Percentiles rank a stretch among this genome's conserved stretches.
Conservation (phyloP, 1,140 invertebrate species). For the Trichonephila clavipes region DNA sequence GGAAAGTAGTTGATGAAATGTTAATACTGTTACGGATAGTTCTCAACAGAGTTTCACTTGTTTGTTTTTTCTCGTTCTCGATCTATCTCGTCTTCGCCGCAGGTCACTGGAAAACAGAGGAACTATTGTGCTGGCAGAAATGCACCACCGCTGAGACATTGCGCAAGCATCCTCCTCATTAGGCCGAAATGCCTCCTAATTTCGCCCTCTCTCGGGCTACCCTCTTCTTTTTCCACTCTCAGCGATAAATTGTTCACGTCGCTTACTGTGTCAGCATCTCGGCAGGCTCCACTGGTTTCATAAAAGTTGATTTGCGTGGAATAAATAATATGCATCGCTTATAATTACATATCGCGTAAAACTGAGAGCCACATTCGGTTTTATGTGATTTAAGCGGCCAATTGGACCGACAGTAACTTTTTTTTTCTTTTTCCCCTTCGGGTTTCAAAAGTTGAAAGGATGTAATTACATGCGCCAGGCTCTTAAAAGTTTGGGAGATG, state of each 20-base stretch:
- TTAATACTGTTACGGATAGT: not conserved
- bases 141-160: constrained; percentile 25
- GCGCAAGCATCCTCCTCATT: constrained; percentile 36
- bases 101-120: not conserved
- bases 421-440: not conserved
- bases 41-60: constrained; percentile 21
- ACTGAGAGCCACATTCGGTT: not conserved
- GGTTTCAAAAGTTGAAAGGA: not conserved
- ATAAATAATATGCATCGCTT: not conserved
- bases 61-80: not conserved
- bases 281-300: not conserved
- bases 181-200: constrained; percentile 25
- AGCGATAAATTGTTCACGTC: constrained; percentile 55
- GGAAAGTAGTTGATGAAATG: constrained; percentile 28
- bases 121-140: not conserved
- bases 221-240: not conserved
- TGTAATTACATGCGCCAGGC: not conserved
- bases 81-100: not conserved
- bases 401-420: not conserved
- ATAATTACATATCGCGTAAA: not conserved
- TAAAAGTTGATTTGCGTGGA: constrained; percentile 31
- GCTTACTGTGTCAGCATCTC: constrained; percentile 38
- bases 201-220: not conserved
- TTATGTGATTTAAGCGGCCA: not conserved
- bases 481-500: not conserved